Evolutionary conservation across 2,888 invertebrate genomes (phyloP).

Genomic region (Mimas tiliae): DNA sequence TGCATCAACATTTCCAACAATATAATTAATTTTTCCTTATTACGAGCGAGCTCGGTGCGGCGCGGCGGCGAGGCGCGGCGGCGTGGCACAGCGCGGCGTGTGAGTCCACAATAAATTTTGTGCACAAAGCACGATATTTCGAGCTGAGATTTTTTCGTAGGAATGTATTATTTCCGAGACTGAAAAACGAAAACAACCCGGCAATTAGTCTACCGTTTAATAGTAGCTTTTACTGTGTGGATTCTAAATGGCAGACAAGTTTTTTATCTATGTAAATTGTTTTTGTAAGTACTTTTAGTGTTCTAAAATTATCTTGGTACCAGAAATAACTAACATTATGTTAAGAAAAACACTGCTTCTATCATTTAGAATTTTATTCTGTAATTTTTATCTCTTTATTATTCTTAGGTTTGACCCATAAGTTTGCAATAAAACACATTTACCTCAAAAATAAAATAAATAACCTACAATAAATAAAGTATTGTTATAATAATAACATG

Average conservation of each 20-base stretch:
- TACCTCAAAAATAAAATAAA: too few species aligned
- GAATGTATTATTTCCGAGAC: slow-evolving; percentile 49
- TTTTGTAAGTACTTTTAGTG: neutral
- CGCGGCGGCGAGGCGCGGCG: too few species aligned
- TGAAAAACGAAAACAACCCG: slow-evolving; percentile 49
- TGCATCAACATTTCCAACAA: slow-evolving; percentile 44
- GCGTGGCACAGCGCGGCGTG: slow-evolving; percentile 31
- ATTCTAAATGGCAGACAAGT: neutral
- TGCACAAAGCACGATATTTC: slow-evolving; percentile 36
- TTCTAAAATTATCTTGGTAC: neutral
- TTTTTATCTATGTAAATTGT: neutral
- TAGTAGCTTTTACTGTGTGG: slow-evolving; percentile 36
- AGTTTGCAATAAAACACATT: too few species aligned
- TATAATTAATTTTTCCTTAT: slow-evolving; percentile 54
- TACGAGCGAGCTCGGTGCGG: slow-evolving; percentile 34
- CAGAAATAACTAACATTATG: neutral
- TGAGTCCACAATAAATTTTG: slow-evolving; percentile 58
- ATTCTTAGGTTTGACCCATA: too few species aligned
- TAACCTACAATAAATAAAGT: too few species aligned
- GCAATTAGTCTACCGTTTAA: slow-evolving; percentile 54
- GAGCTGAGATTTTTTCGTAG: slow-evolving; percentile 29
- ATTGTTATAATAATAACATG: neutral
- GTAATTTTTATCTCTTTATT: too few species aligned
- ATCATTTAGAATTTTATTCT: too few species aligned
- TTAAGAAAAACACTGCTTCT: neutral